Evolutionary conservation across 2,888 invertebrate genomes (phyloP).

Genomic region (Eutolmus rufibarbis): DNA sequence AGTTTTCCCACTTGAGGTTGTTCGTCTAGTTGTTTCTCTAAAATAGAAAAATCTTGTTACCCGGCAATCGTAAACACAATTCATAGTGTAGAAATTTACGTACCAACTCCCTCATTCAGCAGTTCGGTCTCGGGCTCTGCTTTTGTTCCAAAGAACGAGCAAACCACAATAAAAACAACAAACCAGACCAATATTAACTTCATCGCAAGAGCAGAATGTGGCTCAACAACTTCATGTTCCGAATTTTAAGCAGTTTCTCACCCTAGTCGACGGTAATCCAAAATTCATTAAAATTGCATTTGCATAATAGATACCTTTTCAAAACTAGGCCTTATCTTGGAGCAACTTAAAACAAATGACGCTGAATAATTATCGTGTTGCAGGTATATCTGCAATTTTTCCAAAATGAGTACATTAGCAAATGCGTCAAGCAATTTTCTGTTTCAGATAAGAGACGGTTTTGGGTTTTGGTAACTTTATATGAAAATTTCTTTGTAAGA

Average conservation of each 20-base stretch:
- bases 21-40: neutral
- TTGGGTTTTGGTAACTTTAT: neutral
- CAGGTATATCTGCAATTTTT: neutral
- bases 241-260: neutral
- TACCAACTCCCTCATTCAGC: neutral
- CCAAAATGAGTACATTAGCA: neutral
- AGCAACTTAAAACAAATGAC: neutral
- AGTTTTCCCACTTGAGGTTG: neutral
- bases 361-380: neutral
- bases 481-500: neutral
- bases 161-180: neutral
- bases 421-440: neutral
- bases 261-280: neutral
- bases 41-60: neutral
- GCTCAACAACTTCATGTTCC: neutral
- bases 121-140: neutral
- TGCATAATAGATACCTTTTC: neutral
- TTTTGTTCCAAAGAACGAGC: neutral
- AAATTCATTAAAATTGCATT: neutral
- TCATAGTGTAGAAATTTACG: neutral
- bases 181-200: neutral
- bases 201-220: neutral
- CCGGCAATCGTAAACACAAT: neutral
- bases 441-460: too few species aligned
- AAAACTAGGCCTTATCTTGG: neutral